Conservation (phyloP, 35 echinoderm and acorn worm genomes). For the Chiridota heheva region DNA sequence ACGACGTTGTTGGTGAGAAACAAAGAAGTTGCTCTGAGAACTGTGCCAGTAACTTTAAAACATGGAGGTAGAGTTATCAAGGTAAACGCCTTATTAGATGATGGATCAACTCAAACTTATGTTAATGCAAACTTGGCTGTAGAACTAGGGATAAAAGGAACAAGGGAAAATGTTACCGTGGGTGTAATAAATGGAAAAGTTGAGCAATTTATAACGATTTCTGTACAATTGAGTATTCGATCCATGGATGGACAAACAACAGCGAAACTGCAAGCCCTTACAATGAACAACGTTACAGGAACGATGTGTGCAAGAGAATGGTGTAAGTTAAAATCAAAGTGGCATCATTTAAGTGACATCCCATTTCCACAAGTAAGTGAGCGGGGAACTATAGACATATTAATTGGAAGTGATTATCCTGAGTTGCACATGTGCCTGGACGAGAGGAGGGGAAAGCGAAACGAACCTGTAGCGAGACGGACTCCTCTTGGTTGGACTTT, state of each 20-base stretch:
- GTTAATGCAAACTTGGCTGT: not conserved
- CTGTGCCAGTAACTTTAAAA: constrained; percentile 19
- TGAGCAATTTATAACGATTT: constrained; percentile 32
- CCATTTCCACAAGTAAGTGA: constrained; percentile 12
- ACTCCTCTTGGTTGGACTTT: too few relatives aligned
- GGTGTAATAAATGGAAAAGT: constrained; percentile 20
- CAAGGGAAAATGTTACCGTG: not conserved
- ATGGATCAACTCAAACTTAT: constrained; percentile 17
- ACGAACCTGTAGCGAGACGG: too few relatives aligned
- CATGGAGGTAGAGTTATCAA: constrained; percentile 12
- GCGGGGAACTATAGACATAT: not conserved
- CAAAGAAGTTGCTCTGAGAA: constrained; percentile 1
- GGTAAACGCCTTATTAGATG: constrained; percentile 49
- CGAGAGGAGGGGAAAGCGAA: too few relatives aligned
- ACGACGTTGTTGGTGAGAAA: constrained; percentile 14
- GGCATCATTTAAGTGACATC: constrained; percentile 30
- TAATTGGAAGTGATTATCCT: too few relatives aligned
- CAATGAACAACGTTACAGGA: constrained; percentile 39
- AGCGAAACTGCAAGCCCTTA: constrained; percentile 15
- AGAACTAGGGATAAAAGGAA: constrained; percentile 13
- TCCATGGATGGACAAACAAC: constrained; percentile 30
- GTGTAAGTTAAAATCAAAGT: constrained; percentile 27
- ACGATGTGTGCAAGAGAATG: constrained; percentile 18
- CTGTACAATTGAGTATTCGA: constrained; percentile 17
- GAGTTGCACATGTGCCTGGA: too few relatives aligned